These are phyloP conservation scores for Trichoplusia ni DNA, from an alignment of 1,140 invertebrate genomes.

Conservation along the genomic window DNA sequence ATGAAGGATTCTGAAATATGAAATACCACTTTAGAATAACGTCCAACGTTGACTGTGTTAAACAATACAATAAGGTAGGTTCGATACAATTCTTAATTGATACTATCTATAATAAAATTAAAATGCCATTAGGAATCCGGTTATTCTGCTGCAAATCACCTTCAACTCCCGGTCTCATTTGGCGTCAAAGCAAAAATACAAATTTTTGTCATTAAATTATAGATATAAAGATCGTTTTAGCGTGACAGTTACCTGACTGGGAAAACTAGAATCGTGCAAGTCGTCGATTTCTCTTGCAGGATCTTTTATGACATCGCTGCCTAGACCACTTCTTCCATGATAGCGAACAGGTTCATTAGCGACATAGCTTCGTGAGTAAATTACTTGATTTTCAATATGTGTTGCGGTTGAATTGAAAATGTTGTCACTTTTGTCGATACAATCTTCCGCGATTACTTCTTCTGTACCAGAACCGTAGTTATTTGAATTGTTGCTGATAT, in stretches of 20 bases:
- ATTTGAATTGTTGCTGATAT: slow-evolving; percentile 64
- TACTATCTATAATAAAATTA: slow-evolving; percentile 65
- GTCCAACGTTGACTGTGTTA: slow-evolving; percentile 42
- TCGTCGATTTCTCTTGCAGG: slow-evolving; percentile 58
- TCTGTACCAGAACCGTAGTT: slow-evolving; percentile 59
- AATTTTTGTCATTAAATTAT: background rate
- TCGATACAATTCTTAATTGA: slow-evolving; percentile 62
- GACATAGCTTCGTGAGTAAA: slow-evolving; percentile 59
- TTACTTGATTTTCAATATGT: slow-evolving; percentile 53
- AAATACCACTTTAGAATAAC: slow-evolving; percentile 33
- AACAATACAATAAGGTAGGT: slow-evolving; percentile 51
- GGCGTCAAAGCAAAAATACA: background rate
- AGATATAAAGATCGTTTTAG: slow-evolving; percentile 10
- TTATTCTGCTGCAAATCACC: slow-evolving; percentile 68
- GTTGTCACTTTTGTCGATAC: slow-evolving; percentile 51
- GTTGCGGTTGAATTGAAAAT: slow-evolving; percentile 44
- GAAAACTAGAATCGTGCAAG: slow-evolving; percentile 64
- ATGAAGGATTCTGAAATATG: slow-evolving; percentile 57
- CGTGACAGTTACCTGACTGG: slow-evolving; percentile 59
- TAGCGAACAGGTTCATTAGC: slow-evolving; percentile 57
- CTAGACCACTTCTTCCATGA: slow-evolving; percentile 56
- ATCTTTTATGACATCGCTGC: slow-evolving; percentile 58
- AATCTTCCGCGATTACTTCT: slow-evolving; percentile 57
- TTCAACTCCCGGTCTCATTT: slow-evolving; percentile 17
- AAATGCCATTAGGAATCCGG: slow-evolving; percentile 74